Base-by-base conservation (phyloP, 1,140 invertebrate genomes). In the Belonocnema kinseyi region DNA sequence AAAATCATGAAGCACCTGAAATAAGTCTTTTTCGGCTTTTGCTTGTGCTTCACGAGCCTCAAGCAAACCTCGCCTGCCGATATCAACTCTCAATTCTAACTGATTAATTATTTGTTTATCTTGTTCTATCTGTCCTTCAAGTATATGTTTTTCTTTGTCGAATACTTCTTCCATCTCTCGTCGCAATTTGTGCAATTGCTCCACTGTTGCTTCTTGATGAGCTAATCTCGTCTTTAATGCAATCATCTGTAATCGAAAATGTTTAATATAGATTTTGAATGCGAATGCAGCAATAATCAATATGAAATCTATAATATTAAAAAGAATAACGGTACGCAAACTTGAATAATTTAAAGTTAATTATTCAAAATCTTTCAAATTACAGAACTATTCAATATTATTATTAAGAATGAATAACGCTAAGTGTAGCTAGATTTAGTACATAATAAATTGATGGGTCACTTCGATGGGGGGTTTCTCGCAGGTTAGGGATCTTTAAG, bases 161-260 rank as follows among this genome's bases (percentile, higher is more conserved):
- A 90, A 90, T n/a, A 91, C 81, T 51, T 91, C 87, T 73, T 92
- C 91, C 86, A 91, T 89, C 75, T 92, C 87, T 12, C 84, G 82
- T 7, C 91, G 85, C 77, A 92, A 85, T 73, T 85, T 87, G 14
- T 92, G 90, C 4, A 91, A 74, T 17, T 92, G 88, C 61, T 89
- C 86, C 14, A 91, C 86, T 5, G 87, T 86, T 5, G 85, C 80
- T 73, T 92, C 91, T 75, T 90, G 89, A 80, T 91, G 89, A n/a
- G 86, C 83, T 14, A 92, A 61, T 81, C 85, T 87, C 12, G 88
- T 85, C 51, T 83, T 82, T 17, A 92, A 82, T 8, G 89, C 87
- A 73, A 92, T 82, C 5, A 90, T 73, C 90, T 90, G 33, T 4
- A 52, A 51, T 46, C 16, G 71, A 61, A 72, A 79, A 73, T 53